Base-by-base conservation (phyloP, 2,797 vertebrate species). In the Lacerta viridis region DNA sequence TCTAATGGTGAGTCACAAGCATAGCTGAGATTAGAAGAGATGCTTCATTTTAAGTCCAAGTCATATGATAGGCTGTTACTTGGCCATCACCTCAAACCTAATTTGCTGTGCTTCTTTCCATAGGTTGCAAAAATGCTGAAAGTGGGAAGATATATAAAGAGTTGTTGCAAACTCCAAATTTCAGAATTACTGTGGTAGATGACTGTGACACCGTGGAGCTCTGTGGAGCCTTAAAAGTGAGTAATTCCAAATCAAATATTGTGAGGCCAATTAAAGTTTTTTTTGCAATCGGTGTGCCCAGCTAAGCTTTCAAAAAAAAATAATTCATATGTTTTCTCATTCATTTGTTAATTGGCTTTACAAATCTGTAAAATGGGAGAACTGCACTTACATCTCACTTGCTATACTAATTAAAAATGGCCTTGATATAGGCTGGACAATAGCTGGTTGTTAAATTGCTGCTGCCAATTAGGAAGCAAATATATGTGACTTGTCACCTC, bases 161-260 rank as follows among this genome's bases (percentile, higher is more conserved):
- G 93, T 93, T 98, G 90, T 95, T 98, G 87, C 98, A 98, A 93
- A 98, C 98, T 0, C 95, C 97, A 11, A 98, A 98, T 94, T 98
- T 98, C 91, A 97, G 98, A 88, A 97, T 98, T 92, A 96, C 96
- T 0, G 97, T 98, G 3, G 98, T 98, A 36, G 92, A 95, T 3
- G 98, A 98, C 83, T 95, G 96, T 0, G 97, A 98, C 39, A 98
- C 97, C 0, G 98, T 98, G 93, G 98, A 98, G 93, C 95, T 98
- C 89, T 98, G 98, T 80, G 98, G 98, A 66, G 98, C 98, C 50
- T 96, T 98, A 61, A 98, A 98, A 97, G 98, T 98, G 91, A 91
- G 93, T 90, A n/a, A 20, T 90, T 93, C 85, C 41, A 82, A 89
- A 55, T 0, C 25, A 61, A 8, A 85, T 72, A 64, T 5, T 36